Percentiles rank a stretch among this genome's conserved stretches.
Evolutionary conservation across 2,888 invertebrate genomes (phyloP).

Genomic region (Incurvaria masculella): DNA sequence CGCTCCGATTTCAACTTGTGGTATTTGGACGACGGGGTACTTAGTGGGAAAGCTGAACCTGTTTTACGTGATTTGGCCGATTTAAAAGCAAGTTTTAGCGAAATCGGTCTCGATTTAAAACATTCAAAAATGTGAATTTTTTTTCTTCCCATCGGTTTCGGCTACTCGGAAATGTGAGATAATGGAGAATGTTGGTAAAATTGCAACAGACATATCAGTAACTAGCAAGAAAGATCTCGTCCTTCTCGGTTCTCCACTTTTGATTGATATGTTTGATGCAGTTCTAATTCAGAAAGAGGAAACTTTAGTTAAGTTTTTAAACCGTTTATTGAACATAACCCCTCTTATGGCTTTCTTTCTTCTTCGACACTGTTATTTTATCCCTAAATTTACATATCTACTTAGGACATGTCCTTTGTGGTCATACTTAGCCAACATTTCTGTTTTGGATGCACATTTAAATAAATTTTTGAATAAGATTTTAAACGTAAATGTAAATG

Average conservation of each 20-base stretch:
- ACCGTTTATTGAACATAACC: neutral
- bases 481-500: no score
- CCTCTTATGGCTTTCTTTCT: neutral
- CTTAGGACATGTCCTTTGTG: neutral
- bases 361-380: neutral
- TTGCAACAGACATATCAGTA: neutral
- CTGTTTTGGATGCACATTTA: no score
- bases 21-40: slow-evolving; percentile 1
- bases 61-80: slow-evolving; percentile 13
- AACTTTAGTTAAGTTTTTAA: neutral
- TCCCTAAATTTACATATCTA: neutral
- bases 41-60: slow-evolving; percentile 17
- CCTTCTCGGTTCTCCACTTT: neutral
- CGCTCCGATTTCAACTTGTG: neutral
- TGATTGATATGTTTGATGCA: neutral
- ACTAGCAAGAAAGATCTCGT: neutral
- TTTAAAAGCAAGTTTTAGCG: neutral
- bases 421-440: neutral
- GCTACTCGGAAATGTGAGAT: neutral
- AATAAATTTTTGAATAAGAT: no score
- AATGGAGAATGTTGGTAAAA: neutral
- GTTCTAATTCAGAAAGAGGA: neutral
- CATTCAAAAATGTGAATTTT: neutral
- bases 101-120: neutral
- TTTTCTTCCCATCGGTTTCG: neutral